phyloP scores from a whole-genome alignment of 1,140 invertebrate species.

The Tetragnatha versicolor region DNA sequence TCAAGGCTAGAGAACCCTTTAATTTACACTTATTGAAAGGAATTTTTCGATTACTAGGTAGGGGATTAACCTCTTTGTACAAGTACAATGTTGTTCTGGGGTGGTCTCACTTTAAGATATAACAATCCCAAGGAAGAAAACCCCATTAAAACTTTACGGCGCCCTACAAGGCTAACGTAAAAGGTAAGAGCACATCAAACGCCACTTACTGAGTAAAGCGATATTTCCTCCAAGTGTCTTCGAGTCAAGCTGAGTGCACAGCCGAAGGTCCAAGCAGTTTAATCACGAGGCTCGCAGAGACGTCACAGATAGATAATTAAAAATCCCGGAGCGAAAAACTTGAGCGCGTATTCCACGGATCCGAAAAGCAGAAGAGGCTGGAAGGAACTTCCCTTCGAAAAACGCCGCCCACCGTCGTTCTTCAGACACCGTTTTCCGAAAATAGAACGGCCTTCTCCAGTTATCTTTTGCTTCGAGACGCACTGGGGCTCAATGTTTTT shows the following conservation, averaged over 20 bases:
- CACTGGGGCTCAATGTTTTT: neutral
- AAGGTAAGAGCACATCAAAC: neutral
- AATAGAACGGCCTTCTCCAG: slow-evolving; percentile 43
- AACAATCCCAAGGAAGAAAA: too few relatives aligned
- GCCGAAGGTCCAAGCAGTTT: slow-evolving; percentile 8
- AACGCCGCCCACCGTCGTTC: slow-evolving; percentile 33
- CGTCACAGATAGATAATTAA: too few relatives aligned
- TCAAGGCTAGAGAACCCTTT: too few relatives aligned
- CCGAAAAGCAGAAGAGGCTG: neutral
- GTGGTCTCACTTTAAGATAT: too few relatives aligned
- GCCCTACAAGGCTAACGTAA: too few relatives aligned
- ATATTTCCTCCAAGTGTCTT: neutral
- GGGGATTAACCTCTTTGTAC: too few relatives aligned
- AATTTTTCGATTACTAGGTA: too few relatives aligned
- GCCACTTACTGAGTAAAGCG: slow-evolving; percentile 26
- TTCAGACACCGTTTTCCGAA: slow-evolving; percentile 13
- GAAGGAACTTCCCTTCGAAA: neutral
- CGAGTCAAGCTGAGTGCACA: slow-evolving; percentile 3
- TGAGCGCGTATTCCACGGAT: too few relatives aligned
- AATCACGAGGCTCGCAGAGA: neutral
- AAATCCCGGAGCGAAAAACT: too few relatives aligned
- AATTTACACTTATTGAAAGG: too few relatives aligned
- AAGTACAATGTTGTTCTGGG: too few relatives aligned
- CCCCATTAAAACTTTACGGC: too few relatives aligned
- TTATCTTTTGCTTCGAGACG: slow-evolving; percentile 27